Percentiles rank a stretch among this genome's conserved stretches.
These are phyloP conservation scores for Labeo rohita DNA, from an alignment of 2,113 vertebrate species.

Conservation along the genomic window DNA sequence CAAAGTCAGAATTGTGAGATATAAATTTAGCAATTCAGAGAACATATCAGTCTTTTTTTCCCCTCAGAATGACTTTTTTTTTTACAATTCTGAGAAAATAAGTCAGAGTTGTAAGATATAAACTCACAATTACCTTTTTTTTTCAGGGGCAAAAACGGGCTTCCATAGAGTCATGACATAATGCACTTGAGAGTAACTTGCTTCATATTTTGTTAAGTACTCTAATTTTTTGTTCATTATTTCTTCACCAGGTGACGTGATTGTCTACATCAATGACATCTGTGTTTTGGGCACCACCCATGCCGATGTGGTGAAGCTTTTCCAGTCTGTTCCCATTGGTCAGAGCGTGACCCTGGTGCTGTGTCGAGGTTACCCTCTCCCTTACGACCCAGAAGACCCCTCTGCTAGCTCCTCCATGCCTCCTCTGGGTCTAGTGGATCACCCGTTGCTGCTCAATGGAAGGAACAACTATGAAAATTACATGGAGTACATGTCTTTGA, in stretches of 20 bases:
- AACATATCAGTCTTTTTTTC: no score
- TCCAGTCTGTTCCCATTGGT: conserved; percentile 98
- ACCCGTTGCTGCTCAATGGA: conserved; percentile 92
- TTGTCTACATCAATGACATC: conserved; percentile 99
- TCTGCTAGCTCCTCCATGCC: conserved; percentile 85
- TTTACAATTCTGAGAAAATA: no score
- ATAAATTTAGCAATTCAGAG: no score
- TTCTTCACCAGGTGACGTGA: conserved; percentile 88
- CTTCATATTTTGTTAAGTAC: background rate
- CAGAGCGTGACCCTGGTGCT: conserved; percentile 97
- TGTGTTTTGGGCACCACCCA: conserved; percentile 98
- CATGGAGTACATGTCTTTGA: conserved; percentile 97
- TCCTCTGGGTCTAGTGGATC: conserved; percentile 92
- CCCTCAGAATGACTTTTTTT: no score
- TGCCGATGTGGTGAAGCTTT: conserved; percentile 98
- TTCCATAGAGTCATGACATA: background rate
- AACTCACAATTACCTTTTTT: no score
- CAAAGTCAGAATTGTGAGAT: no score
- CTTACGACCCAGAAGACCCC: conserved; percentile 97
- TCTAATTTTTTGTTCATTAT: conserved; percentile 39
- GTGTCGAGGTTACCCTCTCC: conserved; percentile 96
- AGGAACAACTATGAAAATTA: conserved; percentile 96
- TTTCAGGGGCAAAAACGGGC: no score
- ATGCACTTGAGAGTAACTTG: background rate
- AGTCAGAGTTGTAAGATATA: no score